Percentiles rank a stretch among this genome's conserved stretches.
phyloP scores from a whole-genome alignment of 2,797 vertebrate species.

The Mormyrus hasselquistii region DNA sequence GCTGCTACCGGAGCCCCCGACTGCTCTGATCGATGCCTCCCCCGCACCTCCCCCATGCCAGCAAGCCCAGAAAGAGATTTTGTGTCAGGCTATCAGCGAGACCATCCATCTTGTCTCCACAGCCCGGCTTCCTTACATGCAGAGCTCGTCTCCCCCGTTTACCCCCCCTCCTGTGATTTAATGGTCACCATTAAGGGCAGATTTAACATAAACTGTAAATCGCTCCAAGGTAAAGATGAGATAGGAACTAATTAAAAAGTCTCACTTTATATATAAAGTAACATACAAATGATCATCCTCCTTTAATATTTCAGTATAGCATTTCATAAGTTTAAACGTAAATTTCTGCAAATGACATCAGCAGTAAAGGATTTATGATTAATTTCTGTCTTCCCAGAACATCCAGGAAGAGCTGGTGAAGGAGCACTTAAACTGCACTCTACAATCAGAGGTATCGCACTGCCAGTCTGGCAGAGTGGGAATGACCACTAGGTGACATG shows the following conservation, averaged over 20 bases:
- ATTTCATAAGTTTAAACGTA: not conserved
- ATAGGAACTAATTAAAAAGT: constrained; percentile 23
- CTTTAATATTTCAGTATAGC: constrained; percentile 26
- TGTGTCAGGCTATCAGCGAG: constrained; percentile 48
- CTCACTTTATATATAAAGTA: not conserved
- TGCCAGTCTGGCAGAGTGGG: not conserved
- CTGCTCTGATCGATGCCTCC: constrained; percentile 67
- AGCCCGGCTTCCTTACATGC: constrained; percentile 50
- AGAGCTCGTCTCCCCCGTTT: constrained; percentile 44
- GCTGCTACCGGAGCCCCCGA: constrained; percentile 34
- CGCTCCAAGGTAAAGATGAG: constrained; percentile 40
- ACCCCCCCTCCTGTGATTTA: constrained; percentile 57
- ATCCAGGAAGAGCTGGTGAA: not conserved
- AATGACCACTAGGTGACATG: not conserved
- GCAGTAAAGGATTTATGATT: constrained; percentile 1
- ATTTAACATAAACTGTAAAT: constrained; percentile 48
- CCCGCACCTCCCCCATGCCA: constrained; percentile 42
- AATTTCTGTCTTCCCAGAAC: not conserved
- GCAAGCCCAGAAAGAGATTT: constrained; percentile 58
- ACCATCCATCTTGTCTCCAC: constrained; percentile 61
- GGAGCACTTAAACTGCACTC: not conserved
- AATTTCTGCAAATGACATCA: not conserved
- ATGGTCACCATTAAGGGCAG: constrained; percentile 45
- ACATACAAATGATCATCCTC: constrained; percentile 27
- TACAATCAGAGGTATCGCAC: not conserved